phyloP scores from a whole-genome alignment of 2,888 invertebrate genomes.

The Deroplatys truncata region DNA sequence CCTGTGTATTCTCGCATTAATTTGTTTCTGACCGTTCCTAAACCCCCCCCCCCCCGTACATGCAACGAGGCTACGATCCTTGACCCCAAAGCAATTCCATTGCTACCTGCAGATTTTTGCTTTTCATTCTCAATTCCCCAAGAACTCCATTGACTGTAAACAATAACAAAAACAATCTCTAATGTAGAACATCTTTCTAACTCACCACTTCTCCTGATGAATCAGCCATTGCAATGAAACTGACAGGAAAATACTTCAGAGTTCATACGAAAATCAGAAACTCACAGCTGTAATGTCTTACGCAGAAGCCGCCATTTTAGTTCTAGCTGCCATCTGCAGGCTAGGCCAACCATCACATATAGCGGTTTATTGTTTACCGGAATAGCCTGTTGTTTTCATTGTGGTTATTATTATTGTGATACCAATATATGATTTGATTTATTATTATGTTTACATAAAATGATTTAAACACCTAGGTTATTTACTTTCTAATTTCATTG shows the following conservation, averaged over 20 bases:
- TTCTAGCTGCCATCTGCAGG: neutral
- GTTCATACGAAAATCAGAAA: neutral
- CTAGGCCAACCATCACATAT: neutral
- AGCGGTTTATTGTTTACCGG: neutral
- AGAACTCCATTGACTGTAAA: neutral
- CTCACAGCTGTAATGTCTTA: neutral
- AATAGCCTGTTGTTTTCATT: neutral
- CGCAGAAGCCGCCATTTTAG: neutral
- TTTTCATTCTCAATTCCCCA: neutral
- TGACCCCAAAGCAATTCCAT: neutral
- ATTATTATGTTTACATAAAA: no score
- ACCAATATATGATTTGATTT: no score
- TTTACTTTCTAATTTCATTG: no score
- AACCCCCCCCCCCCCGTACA: neutral
- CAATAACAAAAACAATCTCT: neutral
- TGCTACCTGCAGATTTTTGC: neutral
- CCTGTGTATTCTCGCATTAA: neutral
- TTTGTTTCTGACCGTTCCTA: neutral
- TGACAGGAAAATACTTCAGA: neutral
- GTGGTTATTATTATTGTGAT: neutral
- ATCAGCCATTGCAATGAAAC: neutral
- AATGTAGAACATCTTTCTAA: neutral
- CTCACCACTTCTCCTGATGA: neutral
- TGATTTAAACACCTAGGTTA: no score
- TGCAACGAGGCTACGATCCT: neutral